Base-by-base conservation (phyloP, 2,113 vertebrate genomes). In the Spermophilus dauricus region DNA sequence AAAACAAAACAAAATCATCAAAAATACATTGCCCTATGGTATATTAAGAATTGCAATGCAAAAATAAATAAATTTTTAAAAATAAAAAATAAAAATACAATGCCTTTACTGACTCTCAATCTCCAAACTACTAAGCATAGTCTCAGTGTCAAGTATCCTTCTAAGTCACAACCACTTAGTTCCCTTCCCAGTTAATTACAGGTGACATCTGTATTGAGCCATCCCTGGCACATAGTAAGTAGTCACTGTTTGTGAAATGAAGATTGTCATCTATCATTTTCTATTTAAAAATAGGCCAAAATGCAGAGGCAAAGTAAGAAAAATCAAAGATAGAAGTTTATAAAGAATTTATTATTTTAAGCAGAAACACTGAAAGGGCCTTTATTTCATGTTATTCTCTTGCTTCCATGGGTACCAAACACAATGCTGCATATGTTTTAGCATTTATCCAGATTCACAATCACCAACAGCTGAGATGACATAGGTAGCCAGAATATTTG, bases 401-500 rank as follows among this genome's bases (percentile, higher is more conserved):
- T 58, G 6, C 42, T 83, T 92, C 12, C 18, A 39, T 39, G 67
- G 34, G 9, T 34, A 14, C 16, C 2, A 67, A 63, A 58, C 20
- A 20, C 30, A 32, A 32, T 34, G 24, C 26, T 67, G 26, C 5
- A 17, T 61, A 24, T 14, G 30, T 86, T 76, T 73, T 53, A 72
- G 37, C 22, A 14, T 42, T 58, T 92, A 34, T 94, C 78, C 91
- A 91, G 72, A 75, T 4, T 22, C 89, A 77, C 51, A 88, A 76
- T 61, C 78, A 17, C 0, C 0, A 80, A 95, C 83, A 96, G 85
- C 92, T 91, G 80, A 10, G 42, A 51, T n/a, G 89, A 89, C 94
- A 0, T 32, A 87, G 94, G 97, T 56, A 95, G 94, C 96, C 86
- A 94, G 94, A 82, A 96, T 92, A 75, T 96, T 97, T 80, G 73